These are phyloP conservation scores for Mastigias papua DNA, from an alignment of 30 jellyfish, hydroid and myxozoan genomes.

Conservation along the genomic window DNA sequence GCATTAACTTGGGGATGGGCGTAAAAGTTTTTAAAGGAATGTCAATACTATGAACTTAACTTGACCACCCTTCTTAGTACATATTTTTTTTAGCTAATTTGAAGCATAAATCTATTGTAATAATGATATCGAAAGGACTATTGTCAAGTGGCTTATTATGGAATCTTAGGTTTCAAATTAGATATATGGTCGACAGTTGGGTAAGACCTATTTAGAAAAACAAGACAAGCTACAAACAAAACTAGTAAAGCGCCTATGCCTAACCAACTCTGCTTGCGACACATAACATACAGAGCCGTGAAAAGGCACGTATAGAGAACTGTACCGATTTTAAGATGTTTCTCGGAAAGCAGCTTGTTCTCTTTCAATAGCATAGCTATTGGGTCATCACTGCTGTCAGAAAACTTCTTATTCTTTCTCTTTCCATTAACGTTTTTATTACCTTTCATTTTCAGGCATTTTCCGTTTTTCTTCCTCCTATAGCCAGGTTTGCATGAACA, in stretches of 20 bases:
- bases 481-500: conserved; percentile 88
- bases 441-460: conserved; percentile 56
- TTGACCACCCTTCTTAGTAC: no score
- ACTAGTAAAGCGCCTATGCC: conserved; percentile 21
- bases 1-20: no score
- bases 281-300: conserved; percentile 40
- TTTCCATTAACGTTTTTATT: conserved; percentile 47
- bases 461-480: conserved; percentile 66
- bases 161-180: not conserved
- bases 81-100: no score
- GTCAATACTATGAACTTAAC: no score
- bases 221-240: conserved; percentile 11
- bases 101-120: no score
- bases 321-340: conserved; percentile 81
- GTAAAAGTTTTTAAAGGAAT: no score
- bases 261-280: conserved; percentile 16
- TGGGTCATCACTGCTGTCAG: not conserved
- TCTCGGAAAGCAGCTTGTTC: conserved; percentile 67
- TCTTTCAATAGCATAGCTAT: conserved; percentile 9
- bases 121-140: not conserved
- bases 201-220: not conserved
- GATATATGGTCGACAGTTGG: not conserved
- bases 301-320: conserved; percentile 72
- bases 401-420: conserved; percentile 14
- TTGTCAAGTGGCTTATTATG: not conserved